Base-by-base conservation (phyloP, 2,888 invertebrate genomes). In the Ophonus ardosiacus region DNA sequence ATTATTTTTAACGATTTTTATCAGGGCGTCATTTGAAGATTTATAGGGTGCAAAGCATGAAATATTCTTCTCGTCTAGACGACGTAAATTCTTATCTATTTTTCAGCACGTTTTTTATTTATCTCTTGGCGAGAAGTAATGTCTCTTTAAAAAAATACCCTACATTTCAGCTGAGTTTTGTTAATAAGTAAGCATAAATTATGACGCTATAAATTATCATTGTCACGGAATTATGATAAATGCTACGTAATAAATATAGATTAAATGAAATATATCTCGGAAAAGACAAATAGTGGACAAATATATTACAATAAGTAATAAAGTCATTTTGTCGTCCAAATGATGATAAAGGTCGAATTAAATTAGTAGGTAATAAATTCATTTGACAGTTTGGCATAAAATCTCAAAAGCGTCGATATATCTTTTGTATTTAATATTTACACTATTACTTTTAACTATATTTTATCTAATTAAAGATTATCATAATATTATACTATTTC, bases 151-250 rank as follows among this genome's bases (percentile, higher is more conserved):
- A 31, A 31, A 31, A 8, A 51, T 10, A 40, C 40, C 43, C 13
- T 51, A 68, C 15, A 38, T 68, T 68, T 68, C 38, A 15, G 38
- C 63, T 63, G 63, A 63, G 21, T 63, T 24, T 63, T 21, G 13
- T 13, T 31, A 68, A 15, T 68, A 38, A 6, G 15, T 10, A 40
- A 38, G 68, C n/a, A 68, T 38, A 31, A 68, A 68, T 40, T 68
- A 68, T 68, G 31, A 38, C 1, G 68, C 68, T 15, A 68, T 68
- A 68, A 68, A 68, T 68, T 68, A n/a, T 68, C 68, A 68, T 68
- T 68, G 38, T 68, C 68, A 31, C n/a, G 15, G 15, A 68, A 68
- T 38, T 38, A 68, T 68, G 68, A 68, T 31, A 68, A 68, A 24
- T 15, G 15, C 38, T 31, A 15, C 1, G 38, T 7, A 68, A 68